These are phyloP conservation scores for Cyclophora punctaria DNA, from an alignment of 2,888 invertebrate genomes.

Conservation along the genomic window DNA sequence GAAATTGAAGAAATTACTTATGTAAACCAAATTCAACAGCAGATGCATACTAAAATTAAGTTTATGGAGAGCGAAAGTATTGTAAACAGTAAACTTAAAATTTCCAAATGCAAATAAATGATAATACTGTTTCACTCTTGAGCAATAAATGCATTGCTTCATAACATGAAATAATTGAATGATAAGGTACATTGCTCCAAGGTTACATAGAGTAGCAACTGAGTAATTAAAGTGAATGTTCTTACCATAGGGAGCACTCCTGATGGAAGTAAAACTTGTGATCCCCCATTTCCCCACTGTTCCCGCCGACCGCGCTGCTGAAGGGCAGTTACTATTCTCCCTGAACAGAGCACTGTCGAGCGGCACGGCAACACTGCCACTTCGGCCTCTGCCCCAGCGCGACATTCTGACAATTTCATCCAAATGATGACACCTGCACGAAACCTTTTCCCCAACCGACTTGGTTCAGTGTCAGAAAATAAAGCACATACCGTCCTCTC, in stretches of 20 bases:
- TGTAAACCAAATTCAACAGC: no score
- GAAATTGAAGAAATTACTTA: conserved; percentile 26
- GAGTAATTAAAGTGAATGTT: conserved; percentile 22
- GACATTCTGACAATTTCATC: conserved; percentile 76
- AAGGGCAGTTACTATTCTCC: conserved; percentile 89
- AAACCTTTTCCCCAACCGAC: conserved; percentile 41
- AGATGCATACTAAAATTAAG: no score
- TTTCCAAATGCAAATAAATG: no score
- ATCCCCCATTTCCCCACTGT: conserved; percentile 96
- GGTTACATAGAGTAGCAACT: conserved; percentile 23
- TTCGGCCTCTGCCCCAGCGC: conserved; percentile 78
- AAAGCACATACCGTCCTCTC: conserved; percentile 43
- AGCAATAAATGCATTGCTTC: neutral
- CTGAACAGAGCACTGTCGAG: conserved; percentile 78
- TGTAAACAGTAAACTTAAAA: no score
- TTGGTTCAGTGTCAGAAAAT: conserved; percentile 51
- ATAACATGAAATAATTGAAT: conserved; percentile 3
- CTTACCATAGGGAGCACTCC: conserved; percentile 85
- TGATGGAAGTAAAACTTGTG: conserved; percentile 92
- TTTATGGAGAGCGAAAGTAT: no score
- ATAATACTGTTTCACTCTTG: no score
- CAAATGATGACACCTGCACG: conserved; percentile 64
- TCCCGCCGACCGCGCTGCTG: conserved; percentile 91
- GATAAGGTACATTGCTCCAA: conserved; percentile 18
- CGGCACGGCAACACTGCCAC: conserved; percentile 77